Evolutionary conservation across 2,888 invertebrate genomes (phyloP).

Genomic region (Dysmachus trigonus): DNA sequence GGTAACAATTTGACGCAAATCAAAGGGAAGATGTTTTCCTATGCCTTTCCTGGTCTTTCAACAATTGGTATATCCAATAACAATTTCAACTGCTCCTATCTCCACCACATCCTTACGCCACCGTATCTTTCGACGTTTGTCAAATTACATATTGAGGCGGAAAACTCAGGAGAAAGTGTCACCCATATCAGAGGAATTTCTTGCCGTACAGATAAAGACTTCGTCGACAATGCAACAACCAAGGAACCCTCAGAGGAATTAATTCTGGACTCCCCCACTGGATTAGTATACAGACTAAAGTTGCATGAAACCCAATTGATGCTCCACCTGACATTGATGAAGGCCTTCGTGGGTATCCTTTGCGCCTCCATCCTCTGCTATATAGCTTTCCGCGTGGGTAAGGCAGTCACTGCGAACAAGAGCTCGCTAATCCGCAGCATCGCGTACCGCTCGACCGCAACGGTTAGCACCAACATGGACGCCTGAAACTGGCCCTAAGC

Average conservation of each 20-base stretch:
- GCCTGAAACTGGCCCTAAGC: neutral
- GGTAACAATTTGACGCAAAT: constrained; percentile 60
- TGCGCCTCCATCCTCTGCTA: constrained; percentile 25
- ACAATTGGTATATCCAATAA: constrained; percentile 60
- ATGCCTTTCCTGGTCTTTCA: constrained; percentile 58
- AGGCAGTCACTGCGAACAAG: neutral
- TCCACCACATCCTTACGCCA: constrained; percentile 59
- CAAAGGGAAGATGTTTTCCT: constrained; percentile 58
- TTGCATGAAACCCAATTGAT: constrained; percentile 57
- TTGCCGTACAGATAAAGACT: constrained; percentile 52
- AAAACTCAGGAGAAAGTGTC: constrained; percentile 51
- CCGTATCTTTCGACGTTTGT: constrained; percentile 57
- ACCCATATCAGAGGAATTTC: constrained; percentile 62
- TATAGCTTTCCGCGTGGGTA: constrained; percentile 29
- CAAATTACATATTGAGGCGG: constrained; percentile 58
- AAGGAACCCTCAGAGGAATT: neutral
- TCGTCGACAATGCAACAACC: neutral
- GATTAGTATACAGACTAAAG: constrained; percentile 47
- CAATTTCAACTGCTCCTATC: constrained; percentile 61
- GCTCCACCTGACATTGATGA: constrained; percentile 56
- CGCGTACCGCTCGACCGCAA: constrained; percentile 60
- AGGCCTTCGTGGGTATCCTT: constrained; percentile 53
- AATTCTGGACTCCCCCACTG: neutral
- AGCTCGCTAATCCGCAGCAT: constrained; percentile 54
- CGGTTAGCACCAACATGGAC: constrained; percentile 57